These are phyloP conservation scores for Tapirus terrestris DNA, from an alignment of 2,113 vertebrate species.

Conservation along the genomic window DNA sequence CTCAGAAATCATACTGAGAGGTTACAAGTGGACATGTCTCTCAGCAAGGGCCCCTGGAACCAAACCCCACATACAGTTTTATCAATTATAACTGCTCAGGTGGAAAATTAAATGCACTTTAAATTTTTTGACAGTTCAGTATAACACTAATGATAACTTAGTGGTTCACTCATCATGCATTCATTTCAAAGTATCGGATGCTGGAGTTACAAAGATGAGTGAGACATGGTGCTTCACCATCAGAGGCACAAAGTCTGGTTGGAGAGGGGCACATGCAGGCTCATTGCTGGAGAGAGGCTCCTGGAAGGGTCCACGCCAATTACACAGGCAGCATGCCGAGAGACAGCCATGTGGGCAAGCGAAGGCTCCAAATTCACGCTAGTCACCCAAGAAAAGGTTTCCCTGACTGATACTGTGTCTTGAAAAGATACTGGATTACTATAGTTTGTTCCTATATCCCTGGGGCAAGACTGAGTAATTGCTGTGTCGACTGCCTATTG, in stretches of 20 bases:
- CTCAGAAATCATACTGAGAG: not conserved
- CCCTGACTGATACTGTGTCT: not conserved
- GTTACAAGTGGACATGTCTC: not conserved
- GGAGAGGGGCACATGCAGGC: rapidly evolving
- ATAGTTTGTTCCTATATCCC: not conserved
- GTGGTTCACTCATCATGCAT: not conserved
- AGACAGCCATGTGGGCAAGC: not conserved
- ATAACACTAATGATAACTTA: not conserved
- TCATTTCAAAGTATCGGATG: not conserved
- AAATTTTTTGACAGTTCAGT: not conserved
- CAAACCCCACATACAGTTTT: not conserved
- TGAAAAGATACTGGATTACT: not conserved
- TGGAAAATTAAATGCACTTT: constrained; percentile 21
- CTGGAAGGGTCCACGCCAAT: rapidly evolving
- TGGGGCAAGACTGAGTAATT: not conserved
- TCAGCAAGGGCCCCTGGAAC: not conserved
- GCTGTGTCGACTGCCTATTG: too few relatives aligned
- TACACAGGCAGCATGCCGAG: not conserved
- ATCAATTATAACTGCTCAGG: not conserved
- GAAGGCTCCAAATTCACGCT: not conserved
- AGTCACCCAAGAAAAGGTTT: not conserved
- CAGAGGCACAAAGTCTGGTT: not conserved
- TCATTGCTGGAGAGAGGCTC: not conserved
- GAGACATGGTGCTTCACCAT: not conserved
- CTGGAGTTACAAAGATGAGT: not conserved